Base-by-base conservation (phyloP, 2,113 vertebrate species). In the Donacobius atricapilla region DNA sequence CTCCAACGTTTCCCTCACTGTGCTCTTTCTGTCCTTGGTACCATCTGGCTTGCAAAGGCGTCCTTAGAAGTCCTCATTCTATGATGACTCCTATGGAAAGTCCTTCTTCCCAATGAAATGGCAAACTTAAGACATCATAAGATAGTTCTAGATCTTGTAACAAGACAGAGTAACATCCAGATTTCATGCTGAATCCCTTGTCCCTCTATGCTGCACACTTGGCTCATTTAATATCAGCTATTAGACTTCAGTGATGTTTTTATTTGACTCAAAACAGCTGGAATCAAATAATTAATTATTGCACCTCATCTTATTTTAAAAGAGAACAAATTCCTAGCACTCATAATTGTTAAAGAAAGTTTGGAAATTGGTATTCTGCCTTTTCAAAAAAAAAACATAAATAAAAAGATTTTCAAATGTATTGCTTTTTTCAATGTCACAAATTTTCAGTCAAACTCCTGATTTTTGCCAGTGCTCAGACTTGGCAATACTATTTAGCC, bases 11-110 rank as follows among this genome's bases (percentile, higher is more conserved):
- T 83, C 72, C 72, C 40, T 94, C 86, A 4, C 77, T 61, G 82
- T 89, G 77, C 78, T 94, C 87, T 75, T 89, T 94, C 81, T 95
- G 91, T 92, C 91, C 89, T 91, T 92, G 70, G 45, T 72, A 94
- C 81, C 91, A 92, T 94, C 89, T 93, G 95, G 73, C 75, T 96
- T 91, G 93, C 81, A 87, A 95, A 91, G 58, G 76, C 2, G 15
- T 91, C 84, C 91, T 95, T 78, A 83, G 42, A 91, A 94, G 63
- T 73, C 85, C 88, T 92, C 92, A 33, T 88, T 92, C 88, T 65
- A 20, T 53, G 77, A 79, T 51, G 70, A 76, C 53, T 88, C 16
- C 50, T 50, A 33, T 69, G 63, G 48, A 88, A 91, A 96, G 58
- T 57, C 25, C 48, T 45, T 79, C 47, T 60, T 93, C 40, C 40